Conservation (phyloP, 2,888 invertebrate species). For the Tineola bisselliella region DNA sequence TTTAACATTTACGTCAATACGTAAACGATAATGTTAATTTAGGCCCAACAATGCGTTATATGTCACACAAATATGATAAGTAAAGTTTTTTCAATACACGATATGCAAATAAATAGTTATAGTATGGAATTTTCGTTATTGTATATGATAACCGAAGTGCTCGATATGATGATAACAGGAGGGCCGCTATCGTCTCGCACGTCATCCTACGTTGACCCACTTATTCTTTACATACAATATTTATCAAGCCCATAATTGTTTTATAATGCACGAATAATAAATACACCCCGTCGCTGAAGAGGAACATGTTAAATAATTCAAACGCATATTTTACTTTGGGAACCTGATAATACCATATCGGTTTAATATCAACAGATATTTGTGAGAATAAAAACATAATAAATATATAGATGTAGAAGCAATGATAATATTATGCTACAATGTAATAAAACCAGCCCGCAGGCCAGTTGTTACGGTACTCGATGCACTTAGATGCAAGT, state of each 20-base stretch:
- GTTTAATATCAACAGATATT: too few species aligned
- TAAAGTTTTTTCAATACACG: background rate
- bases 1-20: background rate
- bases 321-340: background rate
- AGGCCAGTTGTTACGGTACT: slow-evolving; percentile 10
- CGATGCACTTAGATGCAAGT: slow-evolving; percentile 10
- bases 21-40: background rate
- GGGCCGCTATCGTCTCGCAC: slow-evolving; percentile 3
- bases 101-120: background rate
- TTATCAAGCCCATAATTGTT: background rate
- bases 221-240: background rate
- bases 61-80: background rate
- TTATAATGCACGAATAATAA: background rate
- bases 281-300: background rate
- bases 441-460: background rate
- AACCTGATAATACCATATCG: background rate
- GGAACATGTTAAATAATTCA: background rate
- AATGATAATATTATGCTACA: background rate
- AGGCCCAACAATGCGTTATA: background rate
- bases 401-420: background rate
- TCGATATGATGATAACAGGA: background rate
- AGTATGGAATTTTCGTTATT: background rate
- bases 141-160: background rate
- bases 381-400: too few species aligned
- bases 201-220: slow-evolving; percentile 3